Conservation (phyloP, 2,888 invertebrate genomes). For the Nomada fabriciana region DNA sequence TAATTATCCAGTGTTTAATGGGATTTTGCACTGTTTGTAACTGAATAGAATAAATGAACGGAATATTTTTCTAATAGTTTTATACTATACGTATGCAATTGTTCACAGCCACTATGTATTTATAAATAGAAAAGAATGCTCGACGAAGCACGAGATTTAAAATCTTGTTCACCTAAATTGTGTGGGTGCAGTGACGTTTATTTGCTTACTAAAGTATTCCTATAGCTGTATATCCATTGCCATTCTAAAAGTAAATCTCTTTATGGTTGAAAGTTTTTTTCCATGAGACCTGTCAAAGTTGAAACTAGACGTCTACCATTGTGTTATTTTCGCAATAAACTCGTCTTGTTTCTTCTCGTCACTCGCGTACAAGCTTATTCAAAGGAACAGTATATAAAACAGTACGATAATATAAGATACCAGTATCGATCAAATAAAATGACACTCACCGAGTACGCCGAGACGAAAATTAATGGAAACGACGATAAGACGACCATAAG, state of each 20-base stretch:
- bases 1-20: no score
- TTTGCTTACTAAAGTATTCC: background rate
- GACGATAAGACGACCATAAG: slow-evolving; percentile 94
- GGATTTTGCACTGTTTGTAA: no score
- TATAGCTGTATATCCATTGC: background rate
- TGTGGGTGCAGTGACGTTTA: slow-evolving; percentile 4
- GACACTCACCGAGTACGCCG: slow-evolving; percentile 88
- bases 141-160: slow-evolving; percentile 7
- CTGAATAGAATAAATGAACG: no score
- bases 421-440: background rate
- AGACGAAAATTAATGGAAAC: slow-evolving; percentile 96
- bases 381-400: background rate
- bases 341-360: no score
- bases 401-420: background rate
- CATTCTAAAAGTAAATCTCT: background rate
- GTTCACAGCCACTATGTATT: background rate
- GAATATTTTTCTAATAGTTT: no score
- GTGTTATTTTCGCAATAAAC: background rate
- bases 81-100: no score
- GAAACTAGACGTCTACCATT: background rate
- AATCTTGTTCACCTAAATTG: background rate
- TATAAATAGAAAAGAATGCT: slow-evolving; percentile 6
- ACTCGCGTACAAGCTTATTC: no score
- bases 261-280: background rate
- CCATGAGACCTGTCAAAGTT: background rate